phyloP scores from a whole-genome alignment of 1,140 invertebrate genomes.

The Pectinophora gossypiella region DNA sequence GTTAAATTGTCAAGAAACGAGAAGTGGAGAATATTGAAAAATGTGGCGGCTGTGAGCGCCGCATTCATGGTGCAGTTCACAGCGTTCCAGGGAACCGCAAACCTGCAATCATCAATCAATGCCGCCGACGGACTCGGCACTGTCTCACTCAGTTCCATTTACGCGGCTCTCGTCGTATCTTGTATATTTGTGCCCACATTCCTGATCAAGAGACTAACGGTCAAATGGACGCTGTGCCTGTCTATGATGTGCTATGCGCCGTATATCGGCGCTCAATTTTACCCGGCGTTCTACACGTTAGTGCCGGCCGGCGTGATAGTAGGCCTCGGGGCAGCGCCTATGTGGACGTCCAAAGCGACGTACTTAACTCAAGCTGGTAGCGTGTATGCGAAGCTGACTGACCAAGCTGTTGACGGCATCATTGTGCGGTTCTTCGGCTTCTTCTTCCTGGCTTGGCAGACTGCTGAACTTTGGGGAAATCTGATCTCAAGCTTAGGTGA shows the following conservation, averaged over 20 bases:
- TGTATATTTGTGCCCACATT: slow-evolving; percentile 95
- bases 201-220: slow-evolving; percentile 91
- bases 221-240: slow-evolving; percentile 95
- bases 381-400: slow-evolving; percentile 91
- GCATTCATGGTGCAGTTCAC: slow-evolving; percentile 96
- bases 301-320: slow-evolving; percentile 93
- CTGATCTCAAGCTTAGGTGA: slow-evolving; percentile 95
- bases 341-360: slow-evolving; percentile 97
- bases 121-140: slow-evolving; percentile 89
- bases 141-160: slow-evolving; percentile 89
- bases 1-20: slow-evolving; percentile 85
- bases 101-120: slow-evolving; percentile 92
- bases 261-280: slow-evolving; percentile 96
- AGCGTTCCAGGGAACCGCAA: slow-evolving; percentile 92
- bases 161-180: slow-evolving; percentile 91
- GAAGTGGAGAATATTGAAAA: slow-evolving; percentile 92
- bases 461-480: slow-evolving; percentile 96
- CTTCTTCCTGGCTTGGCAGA: slow-evolving; percentile 98
- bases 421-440: slow-evolving; percentile 97
- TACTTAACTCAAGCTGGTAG: slow-evolving; percentile 95
- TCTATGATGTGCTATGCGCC: slow-evolving; percentile 95
- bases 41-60: slow-evolving; percentile 88
- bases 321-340: slow-evolving; percentile 94
- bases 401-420: slow-evolving; percentile 91
- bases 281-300: slow-evolving; percentile 91